Evolutionary conservation across 2,113 vertebrate species (phyloP).

Genomic region (Erythrocebus patas): DNA sequence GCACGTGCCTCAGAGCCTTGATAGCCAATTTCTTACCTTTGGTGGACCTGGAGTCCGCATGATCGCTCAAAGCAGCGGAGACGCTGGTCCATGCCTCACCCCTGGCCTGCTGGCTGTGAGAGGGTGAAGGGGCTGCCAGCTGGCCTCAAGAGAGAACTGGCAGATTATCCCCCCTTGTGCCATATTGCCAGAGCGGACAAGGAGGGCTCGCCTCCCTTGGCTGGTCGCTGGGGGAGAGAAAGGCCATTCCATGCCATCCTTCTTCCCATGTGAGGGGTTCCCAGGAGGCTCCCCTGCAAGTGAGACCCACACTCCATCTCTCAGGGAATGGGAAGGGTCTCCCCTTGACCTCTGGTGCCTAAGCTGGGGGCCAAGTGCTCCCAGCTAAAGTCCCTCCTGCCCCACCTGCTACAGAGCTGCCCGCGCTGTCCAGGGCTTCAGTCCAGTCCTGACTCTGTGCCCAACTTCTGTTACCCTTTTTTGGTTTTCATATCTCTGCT

Average conservation of each 20-base stretch:
- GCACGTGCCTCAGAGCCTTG: not conserved
- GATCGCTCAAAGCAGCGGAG: not conserved
- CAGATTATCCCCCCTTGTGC: not conserved
- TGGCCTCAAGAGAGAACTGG: not conserved
- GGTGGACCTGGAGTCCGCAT: not conserved
- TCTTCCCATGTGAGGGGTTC: not conserved
- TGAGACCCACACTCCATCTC: not conserved
- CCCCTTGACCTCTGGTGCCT: not conserved
- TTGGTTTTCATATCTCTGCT: not conserved
- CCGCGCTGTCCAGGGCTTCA: fast-evolving
- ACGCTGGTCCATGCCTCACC: fast-evolving
- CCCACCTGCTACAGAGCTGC: not conserved
- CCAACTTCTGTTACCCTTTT: not conserved
- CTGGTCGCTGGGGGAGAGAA: not conserved
- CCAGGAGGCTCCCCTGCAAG: not conserved
- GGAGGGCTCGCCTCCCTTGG: not conserved
- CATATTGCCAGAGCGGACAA: fast-evolving
- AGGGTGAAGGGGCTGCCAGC: not conserved
- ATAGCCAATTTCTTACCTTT: not conserved
- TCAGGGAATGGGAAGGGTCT: not conserved
- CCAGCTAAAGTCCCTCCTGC: not conserved
- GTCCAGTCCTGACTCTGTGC: not conserved
- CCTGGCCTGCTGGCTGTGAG: not conserved
- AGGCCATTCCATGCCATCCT: fast-evolving
- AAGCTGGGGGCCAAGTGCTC: not conserved